Conservation (phyloP, 2,113 vertebrate species). For the Etia nguti region DNA sequence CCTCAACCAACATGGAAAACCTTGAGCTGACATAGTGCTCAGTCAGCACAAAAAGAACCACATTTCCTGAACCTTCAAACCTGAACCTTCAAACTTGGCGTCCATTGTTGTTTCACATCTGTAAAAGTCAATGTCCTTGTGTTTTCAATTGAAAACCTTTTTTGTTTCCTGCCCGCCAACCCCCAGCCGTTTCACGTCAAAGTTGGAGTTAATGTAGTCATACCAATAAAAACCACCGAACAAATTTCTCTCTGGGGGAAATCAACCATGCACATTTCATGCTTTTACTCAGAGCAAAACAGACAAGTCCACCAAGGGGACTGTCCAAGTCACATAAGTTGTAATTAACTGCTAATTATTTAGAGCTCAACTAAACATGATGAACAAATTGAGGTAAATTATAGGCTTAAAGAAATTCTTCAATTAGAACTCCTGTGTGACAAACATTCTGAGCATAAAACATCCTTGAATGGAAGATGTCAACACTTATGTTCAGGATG, state of each 20-base stretch:
- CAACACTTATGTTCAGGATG: neutral
- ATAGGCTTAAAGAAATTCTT: neutral
- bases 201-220: neutral
- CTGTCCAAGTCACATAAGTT: neutral
- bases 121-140: constrained; percentile 39
- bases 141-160: neutral
- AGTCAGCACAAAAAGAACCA: constrained; percentile 59
- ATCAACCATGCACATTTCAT: neutral
- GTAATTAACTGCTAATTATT: neutral
- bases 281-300: neutral
- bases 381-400: neutral
- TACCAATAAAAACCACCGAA: neutral
- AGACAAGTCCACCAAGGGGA: neutral
- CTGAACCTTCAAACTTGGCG: constrained; percentile 43
- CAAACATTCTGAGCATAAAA: neutral
- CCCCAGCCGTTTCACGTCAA: neutral
- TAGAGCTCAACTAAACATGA: neutral
- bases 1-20: constrained; percentile 66
- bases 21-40: constrained; percentile 53
- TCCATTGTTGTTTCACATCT: constrained; percentile 59
- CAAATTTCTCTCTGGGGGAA: neutral
- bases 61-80: constrained; percentile 58
- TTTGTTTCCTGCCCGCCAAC: neutral
- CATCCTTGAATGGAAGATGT: neutral
- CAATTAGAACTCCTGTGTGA: neutral